phyloP scores from a whole-genome alignment of 1,140 invertebrate species.

The Lepidurus arcticus region DNA sequence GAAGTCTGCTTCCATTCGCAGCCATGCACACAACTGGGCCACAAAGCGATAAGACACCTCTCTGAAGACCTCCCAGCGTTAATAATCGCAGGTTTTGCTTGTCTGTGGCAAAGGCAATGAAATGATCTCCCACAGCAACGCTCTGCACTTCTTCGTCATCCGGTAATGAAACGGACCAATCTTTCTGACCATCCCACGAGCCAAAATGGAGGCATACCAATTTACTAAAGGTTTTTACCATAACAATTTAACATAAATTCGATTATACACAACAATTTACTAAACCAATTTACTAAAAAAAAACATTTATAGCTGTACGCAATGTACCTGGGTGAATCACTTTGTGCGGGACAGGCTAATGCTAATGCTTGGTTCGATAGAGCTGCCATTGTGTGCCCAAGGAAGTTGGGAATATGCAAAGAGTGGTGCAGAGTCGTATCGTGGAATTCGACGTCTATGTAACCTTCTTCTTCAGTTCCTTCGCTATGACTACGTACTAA shows the following conservation, averaged over 20 bases:
- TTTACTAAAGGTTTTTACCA: slow-evolving; percentile 50
- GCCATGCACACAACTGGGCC: slow-evolving; percentile 65
- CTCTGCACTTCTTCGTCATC: slow-evolving; percentile 67
- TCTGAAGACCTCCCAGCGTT: slow-evolving; percentile 75
- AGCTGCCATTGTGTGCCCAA: slow-evolving; percentile 71
- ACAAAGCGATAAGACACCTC: slow-evolving; percentile 64
- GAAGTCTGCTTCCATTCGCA: slow-evolving; percentile 60
- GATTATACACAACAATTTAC: slow-evolving; percentile 29
- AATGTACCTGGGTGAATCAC: slow-evolving; percentile 51
- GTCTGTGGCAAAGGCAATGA: slow-evolving; percentile 72
- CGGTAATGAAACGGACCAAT: slow-evolving; percentile 74
- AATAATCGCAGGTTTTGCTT: slow-evolving; percentile 70
- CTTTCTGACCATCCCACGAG: slow-evolving; percentile 72
- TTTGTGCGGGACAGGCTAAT: slow-evolving; percentile 60
- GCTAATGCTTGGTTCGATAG: slow-evolving; percentile 70
- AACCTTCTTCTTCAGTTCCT: slow-evolving; percentile 58
- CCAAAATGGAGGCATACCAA: slow-evolving; percentile 66
- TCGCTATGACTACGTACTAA: slow-evolving; percentile 67
- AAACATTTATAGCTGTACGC: background rate
- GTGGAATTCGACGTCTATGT: slow-evolving; percentile 93
- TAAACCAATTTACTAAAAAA: slow-evolving; percentile 35
- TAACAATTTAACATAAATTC: slow-evolving; percentile 26
- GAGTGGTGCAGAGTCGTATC: slow-evolving; percentile 82
- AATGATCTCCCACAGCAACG: slow-evolving; percentile 62
- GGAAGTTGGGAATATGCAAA: slow-evolving; percentile 78